Base-by-base conservation (phyloP, 2,797 vertebrate species). In the Schizothorax lantsangensis region DNA sequence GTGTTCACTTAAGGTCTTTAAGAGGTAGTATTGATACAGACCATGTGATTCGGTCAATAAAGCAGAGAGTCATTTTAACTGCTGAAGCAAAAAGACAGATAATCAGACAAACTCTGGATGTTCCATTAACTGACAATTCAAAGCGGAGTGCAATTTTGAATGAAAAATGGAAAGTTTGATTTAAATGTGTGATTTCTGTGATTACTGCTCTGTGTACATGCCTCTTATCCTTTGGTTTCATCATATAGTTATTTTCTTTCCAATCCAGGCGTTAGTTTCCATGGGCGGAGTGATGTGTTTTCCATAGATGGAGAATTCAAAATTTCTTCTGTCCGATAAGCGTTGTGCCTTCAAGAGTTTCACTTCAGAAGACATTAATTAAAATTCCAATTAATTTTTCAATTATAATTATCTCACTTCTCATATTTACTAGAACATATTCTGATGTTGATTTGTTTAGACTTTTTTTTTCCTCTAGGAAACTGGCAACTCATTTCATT, bases 381-480 rank as follows among this genome's bases (percentile, higher is more conserved):
- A 89, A 57, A 88, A 86, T 73, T 73, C 71, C 85, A 92, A 94
- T 93, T 91, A 85, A 88, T 89, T 91, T 91, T 92, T 91, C 88
- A 88, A 91, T 93, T 91, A 92, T 88, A 92, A 89, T 92, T 88
- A 92, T 93, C 92, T 71, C 75, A 38, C 85, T 68, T 87, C 73
- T 87, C 75, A 83, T 86, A 85, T 84, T 88, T 74, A 84, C 83
- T 87, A 79, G 90, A 89, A 88, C 79, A 84, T 0, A 66, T 87
- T 90, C 90, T 91, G 88, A 91, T 92, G 90, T 90, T 85, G 92
- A 89, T 92, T 93, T 91, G 88, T 91, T 86, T 86, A 23, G 79
- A 85, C 47, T 80, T 85, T 85, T 80, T 80, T 85, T 85, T 82
- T 73, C 79, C 68, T 62, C 81, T 82, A 89, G 88, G 91, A 88